Evolutionary conservation across 2,113 vertebrate genomes (phyloP), one percentile per base, ranked within the genome.

Genomic region (Neoarius graeffei): DNA sequence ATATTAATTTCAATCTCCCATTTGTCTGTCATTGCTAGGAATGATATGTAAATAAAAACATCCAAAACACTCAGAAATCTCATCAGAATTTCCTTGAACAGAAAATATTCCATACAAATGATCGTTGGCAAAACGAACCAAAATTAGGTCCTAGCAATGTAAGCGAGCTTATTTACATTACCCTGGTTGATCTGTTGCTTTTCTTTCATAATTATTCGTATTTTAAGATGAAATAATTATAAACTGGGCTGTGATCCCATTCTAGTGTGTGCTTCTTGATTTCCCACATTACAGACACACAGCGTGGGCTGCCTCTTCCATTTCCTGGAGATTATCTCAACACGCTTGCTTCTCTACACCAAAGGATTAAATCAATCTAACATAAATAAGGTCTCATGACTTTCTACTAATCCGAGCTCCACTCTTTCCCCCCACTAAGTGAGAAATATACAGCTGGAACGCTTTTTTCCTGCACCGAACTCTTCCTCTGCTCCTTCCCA

Each of bases 271-370:
- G 94, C 93, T 93, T 90, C 86, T 89, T 86, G 89, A 86, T 94
- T 42, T 94, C 93, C 95, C 94, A 95, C 94, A 95, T 94, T 91
- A 94, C 90, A 95, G 93, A 90, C 59, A 93, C 94, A 94, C 92
- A 93, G 92, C 92, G 91, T 93, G 89, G 94, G 89, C 89, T 91
- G 90, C 90, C 91, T 92, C 93, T 94, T 95, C 93, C 91, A 92
- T 92, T 95, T 94, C 94, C 95, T 94, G 92, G 87, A 91, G 92
- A 93, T 94, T 94, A 92, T 93, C 91, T 90, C 87, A 92, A 93
- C 88, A 86, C 85, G 88, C 81, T 90, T 91, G 89, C 76, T 90
- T 90, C 92, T 92, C 90, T 87, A 90, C 90, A 91, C 82, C 91
- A 92, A 94, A 93, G 93, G 89, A 91, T 91, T 92, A 93, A 90